Conservation (phyloP, 64 coral and sea anemone genomes). For the Acropora yongei region DNA sequence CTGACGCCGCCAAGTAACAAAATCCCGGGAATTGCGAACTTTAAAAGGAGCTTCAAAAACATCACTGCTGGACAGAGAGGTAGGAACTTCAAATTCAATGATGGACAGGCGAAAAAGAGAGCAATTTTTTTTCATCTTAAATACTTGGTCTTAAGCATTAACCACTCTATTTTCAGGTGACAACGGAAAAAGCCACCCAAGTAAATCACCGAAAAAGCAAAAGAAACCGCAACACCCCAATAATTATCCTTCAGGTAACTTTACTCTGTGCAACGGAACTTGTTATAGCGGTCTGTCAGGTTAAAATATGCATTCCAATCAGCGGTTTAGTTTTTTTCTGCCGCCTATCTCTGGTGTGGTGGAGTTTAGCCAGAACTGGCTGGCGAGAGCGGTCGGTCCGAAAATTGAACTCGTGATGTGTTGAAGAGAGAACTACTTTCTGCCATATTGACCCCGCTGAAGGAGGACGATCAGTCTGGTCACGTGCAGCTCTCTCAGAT, state of each 20-base stretch:
- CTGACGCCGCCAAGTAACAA: constrained; percentile 75
- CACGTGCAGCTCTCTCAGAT: no score
- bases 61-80: constrained; percentile 88
- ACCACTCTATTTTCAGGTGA: constrained; percentile 45
- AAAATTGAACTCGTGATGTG: not conserved
- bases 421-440: no score
- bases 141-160: not conserved
- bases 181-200: constrained; percentile 65
- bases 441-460: no score
- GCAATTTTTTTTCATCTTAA: no score
- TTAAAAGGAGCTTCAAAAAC: constrained; percentile 97
- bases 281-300: no score
- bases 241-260: constrained; percentile 39
- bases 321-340: no score
- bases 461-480: no score
- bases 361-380: no score
- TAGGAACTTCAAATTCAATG: not conserved
- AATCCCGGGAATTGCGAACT: constrained; percentile 81
- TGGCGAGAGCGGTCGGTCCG: no score
- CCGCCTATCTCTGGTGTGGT: no score
- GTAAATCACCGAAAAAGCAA: constrained; percentile 77
- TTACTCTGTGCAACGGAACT: not conserved
- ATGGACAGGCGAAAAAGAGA: not conserved
- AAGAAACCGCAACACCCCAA: constrained; percentile 72
- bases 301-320: no score